These are phyloP conservation scores for Lerista edwardsae DNA, from an alignment of 2,797 vertebrate species.

Conservation along the genomic window DNA sequence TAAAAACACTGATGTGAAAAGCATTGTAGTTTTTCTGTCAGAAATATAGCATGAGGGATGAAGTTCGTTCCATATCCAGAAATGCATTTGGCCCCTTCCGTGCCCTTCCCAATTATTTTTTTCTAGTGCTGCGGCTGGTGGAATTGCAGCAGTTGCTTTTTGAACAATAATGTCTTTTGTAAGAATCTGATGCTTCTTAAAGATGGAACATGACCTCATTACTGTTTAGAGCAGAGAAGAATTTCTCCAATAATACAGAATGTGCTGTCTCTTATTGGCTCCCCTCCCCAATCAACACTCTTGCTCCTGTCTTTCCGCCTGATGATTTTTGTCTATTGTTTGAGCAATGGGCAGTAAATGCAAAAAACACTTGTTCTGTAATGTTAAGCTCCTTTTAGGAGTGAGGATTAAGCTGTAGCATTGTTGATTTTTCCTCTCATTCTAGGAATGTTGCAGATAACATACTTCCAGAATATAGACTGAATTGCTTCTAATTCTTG, in stretches of 20 bases:
- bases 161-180: slow-evolving; percentile 78
- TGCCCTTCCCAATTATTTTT: no score
- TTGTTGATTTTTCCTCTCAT: slow-evolving; percentile 59
- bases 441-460: slow-evolving; percentile 32
- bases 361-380: slow-evolving; percentile 66
- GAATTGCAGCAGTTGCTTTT: slow-evolving; percentile 74
- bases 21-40: no score
- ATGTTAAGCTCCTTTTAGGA: slow-evolving; percentile 55
- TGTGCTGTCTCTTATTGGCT: slow-evolving; percentile 70
- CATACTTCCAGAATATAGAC: not conserved
- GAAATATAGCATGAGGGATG: no score
- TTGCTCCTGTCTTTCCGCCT: slow-evolving; percentile 64
- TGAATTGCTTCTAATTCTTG: slow-evolving; percentile 47
- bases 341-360: slow-evolving; percentile 60
- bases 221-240: slow-evolving; percentile 67
- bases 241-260: slow-evolving; percentile 75
- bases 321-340: slow-evolving; percentile 74
- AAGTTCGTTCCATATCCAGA: no score
- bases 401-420: slow-evolving; percentile 63
- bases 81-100: no score
- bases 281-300: slow-evolving; percentile 66
- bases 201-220: slow-evolving; percentile 79
- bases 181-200: slow-evolving; percentile 75
- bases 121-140: slow-evolving; percentile 12
- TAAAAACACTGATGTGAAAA: no score